A percentile compares a stretch with the other conserved stretches of the same genome.
Evolutionary conservation across 2,888 invertebrate genomes (phyloP).

Genomic region (Tridacna gigas): DNA sequence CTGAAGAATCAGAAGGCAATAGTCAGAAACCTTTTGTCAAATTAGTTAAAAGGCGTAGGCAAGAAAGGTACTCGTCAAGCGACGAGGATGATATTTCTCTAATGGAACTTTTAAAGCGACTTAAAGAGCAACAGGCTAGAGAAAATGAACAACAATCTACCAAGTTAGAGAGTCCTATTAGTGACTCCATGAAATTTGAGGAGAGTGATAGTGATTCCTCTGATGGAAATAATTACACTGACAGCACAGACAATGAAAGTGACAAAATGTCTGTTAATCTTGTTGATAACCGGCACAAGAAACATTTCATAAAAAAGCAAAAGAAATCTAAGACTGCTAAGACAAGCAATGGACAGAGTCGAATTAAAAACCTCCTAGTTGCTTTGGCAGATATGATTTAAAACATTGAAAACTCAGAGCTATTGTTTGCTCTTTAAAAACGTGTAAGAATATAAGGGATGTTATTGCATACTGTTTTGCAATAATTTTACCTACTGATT

Average conservation of each 20-base stretch:
- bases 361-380: background rate
- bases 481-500: too few species aligned
- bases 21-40: background rate
- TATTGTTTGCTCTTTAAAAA: background rate
- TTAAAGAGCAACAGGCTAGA: background rate
- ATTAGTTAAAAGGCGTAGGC: background rate
- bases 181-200: background rate
- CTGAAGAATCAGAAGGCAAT: conserved; percentile 8
- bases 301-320: background rate
- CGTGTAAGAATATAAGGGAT: background rate
- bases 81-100: background rate
- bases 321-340: background rate
- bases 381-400: background rate
- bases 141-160: background rate
- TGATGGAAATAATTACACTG: too few species aligned
- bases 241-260: background rate
- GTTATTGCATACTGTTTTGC: background rate
- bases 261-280: background rate
- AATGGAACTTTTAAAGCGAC: background rate
- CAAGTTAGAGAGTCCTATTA: background rate
- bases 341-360: background rate
- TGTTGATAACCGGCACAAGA: background rate
- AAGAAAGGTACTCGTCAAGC: background rate
- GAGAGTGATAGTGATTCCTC: too few species aligned
- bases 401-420: background rate